Evolutionary conservation across 2,888 invertebrate species (phyloP).

Genomic region (Danaus chrysippus): DNA sequence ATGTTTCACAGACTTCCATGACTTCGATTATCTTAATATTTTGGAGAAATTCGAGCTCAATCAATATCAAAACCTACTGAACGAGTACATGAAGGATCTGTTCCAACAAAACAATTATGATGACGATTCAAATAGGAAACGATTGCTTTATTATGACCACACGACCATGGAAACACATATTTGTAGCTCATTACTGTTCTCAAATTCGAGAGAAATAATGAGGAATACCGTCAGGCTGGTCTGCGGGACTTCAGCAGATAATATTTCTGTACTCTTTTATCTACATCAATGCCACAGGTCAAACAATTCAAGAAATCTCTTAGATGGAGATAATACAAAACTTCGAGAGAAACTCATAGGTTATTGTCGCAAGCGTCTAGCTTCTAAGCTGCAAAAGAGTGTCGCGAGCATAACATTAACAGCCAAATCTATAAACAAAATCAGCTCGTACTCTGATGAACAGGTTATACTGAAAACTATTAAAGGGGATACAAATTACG

Average conservation of each 20-base stretch:
- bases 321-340: constrained; percentile 60
- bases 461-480: constrained; percentile 62
- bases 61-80: constrained; percentile 60
- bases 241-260: constrained; percentile 56
- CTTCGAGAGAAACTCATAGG: constrained; percentile 64
- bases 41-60: constrained; percentile 64
- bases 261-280: constrained; percentile 66
- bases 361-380: constrained; percentile 54
- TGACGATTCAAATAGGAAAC: constrained; percentile 39
- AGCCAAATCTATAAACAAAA: constrained; percentile 54
- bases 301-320: constrained; percentile 52
- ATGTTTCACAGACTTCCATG: constrained; percentile 51
- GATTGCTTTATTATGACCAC: constrained; percentile 55
- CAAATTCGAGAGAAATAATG: constrained; percentile 64
- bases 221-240: constrained; percentile 57
- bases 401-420: constrained; percentile 56
- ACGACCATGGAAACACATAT: constrained; percentile 67
- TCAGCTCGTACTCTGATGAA: constrained; percentile 54
- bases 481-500: constrained; percentile 60
- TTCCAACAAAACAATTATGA: constrained; percentile 45
- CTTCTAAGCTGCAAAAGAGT: constrained; percentile 54
- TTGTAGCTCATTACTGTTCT: constrained; percentile 52
- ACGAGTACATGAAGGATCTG: constrained; percentile 52
- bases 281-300: constrained; percentile 67
- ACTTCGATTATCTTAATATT: constrained; percentile 56